Evolutionary conservation across 1,140 invertebrate species (phyloP).

Genomic region (Lepidostoma basale): DNA sequence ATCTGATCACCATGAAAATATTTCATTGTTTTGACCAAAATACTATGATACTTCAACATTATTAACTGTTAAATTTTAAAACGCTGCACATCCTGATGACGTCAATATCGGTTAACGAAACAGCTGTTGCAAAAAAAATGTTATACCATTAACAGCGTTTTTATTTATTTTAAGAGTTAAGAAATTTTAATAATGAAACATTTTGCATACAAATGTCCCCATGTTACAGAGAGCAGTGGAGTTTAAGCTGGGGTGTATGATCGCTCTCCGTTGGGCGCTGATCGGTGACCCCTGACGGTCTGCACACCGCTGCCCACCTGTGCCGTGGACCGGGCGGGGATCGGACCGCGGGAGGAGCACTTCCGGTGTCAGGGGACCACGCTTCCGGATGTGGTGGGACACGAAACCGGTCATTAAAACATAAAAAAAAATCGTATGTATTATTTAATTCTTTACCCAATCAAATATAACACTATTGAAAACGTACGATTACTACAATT

Average conservation of each 20-base stretch:
- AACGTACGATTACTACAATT: too few relatives aligned
- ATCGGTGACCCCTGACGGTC: neutral
- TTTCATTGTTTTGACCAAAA: too few relatives aligned
- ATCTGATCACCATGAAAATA: too few relatives aligned
- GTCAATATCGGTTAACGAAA: neutral
- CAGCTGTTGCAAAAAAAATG: neutral
- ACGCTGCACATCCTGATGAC: too few relatives aligned
- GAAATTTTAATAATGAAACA: neutral
- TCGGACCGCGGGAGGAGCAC: too few relatives aligned
- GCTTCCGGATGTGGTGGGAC: slow-evolving; percentile 13
- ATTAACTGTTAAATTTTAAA: too few relatives aligned
- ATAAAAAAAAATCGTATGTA: neutral
- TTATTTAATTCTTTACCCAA: neutral
- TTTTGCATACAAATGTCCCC: neutral
- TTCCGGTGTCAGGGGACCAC: slow-evolving; percentile 14
- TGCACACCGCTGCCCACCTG: too few relatives aligned
- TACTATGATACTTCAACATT: too few relatives aligned
- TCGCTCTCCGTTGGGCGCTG: neutral
- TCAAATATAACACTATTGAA: neutral
- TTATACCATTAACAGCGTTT: neutral
- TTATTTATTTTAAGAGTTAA: neutral
- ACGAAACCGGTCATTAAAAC: slow-evolving; percentile 4
- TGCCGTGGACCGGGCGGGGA: neutral
- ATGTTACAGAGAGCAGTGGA: neutral
- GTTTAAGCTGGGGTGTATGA: neutral